Percentiles rank a stretch among this genome's conserved stretches.
Evolutionary conservation across 1,140 invertebrate genomes (phyloP).

Genomic region (Forficula auricularia): DNA sequence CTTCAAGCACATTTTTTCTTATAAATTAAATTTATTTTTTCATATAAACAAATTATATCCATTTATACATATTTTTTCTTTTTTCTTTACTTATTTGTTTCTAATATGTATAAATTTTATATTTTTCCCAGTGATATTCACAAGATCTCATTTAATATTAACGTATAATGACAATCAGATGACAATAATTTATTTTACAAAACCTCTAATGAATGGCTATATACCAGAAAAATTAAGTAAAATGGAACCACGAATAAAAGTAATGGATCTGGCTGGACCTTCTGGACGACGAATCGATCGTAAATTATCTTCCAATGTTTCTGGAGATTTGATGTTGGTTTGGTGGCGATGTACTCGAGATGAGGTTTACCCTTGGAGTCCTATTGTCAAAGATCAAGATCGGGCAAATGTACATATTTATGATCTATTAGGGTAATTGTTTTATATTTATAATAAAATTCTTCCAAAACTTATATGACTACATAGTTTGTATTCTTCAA

Average conservation of each 20-base stretch:
- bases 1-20: too few species aligned
- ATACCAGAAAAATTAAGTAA: slow-evolving; percentile 37
- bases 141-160: slow-evolving; percentile 41
- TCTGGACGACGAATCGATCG: slow-evolving; percentile 43
- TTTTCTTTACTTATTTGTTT: too few species aligned
- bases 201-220: slow-evolving; percentile 31
- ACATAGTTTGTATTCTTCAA: too few species aligned
- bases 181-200: slow-evolving; percentile 43
- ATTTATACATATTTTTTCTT: too few species aligned
- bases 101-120: not conserved
- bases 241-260: slow-evolving; percentile 41
- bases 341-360: slow-evolving; percentile 63
- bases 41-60: too few species aligned
- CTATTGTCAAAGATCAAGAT: slow-evolving; percentile 56
- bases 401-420: slow-evolving; percentile 63
- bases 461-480: too few species aligned
- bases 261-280: slow-evolving; percentile 37
- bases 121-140: slow-evolving; percentile 36
- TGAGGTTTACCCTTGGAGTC: slow-evolving; percentile 70
- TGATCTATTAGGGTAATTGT: slow-evolving; percentile 33
- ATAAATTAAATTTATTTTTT: too few species aligned
- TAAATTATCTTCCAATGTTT: slow-evolving; percentile 40
- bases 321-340: slow-evolving; percentile 42
- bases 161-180: slow-evolving; percentile 48
- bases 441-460: too few species aligned